A percentile compares a stretch with the other conserved stretches of the same genome.
phyloP scores from a whole-genome alignment of 2,888 invertebrate genomes.

The Dysmachus trigonus region DNA sequence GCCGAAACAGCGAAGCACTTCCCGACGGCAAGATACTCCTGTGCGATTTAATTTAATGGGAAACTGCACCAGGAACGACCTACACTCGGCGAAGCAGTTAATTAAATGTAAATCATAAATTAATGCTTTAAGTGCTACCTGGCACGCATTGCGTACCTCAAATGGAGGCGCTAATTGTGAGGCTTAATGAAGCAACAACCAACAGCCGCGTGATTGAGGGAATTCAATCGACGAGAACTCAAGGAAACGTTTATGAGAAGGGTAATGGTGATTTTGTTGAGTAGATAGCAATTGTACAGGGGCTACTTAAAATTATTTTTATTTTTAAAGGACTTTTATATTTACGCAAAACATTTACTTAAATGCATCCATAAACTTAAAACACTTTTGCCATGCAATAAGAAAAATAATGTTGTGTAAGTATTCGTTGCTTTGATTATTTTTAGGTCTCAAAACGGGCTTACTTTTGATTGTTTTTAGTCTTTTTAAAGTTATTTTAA shows the following conservation, averaged over 20 bases:
- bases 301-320: not conserved
- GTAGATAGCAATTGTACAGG: not conserved
- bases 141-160: conserved; percentile 22
- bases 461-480: not conserved
- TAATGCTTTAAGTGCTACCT: conserved; percentile 19
- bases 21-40: not conserved
- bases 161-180: not conserved
- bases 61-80: not conserved
- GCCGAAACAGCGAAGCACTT: not conserved
- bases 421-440: no score
- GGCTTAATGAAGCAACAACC: not conserved
- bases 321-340: not conserved
- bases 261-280: not conserved
- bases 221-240: not conserved
- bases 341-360: not conserved
- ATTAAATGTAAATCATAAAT: conserved; percentile 39
- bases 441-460: no score
- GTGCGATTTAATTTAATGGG: conserved; percentile 10
- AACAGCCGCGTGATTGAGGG: not conserved
- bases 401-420: no score
- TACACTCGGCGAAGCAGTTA: conserved; percentile 22
- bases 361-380: not conserved
- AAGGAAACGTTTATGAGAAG: not conserved
- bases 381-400: no score
- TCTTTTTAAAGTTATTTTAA: not conserved